Base-by-base conservation (phyloP, 1,140 invertebrate species). In the Wasmannia auropunctata region DNA sequence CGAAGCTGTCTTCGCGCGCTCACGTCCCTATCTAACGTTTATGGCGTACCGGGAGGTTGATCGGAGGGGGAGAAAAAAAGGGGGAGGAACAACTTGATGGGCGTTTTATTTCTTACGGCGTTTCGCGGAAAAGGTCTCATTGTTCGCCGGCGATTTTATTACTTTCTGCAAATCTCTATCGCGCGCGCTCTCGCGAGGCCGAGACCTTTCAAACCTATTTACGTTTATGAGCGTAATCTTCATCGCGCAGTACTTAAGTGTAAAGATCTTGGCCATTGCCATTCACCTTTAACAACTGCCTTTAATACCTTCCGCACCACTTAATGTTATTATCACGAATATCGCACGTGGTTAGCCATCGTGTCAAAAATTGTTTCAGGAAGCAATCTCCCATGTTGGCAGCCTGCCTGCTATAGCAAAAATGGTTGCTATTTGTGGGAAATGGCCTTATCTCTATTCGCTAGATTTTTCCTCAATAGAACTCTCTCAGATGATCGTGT, bases 171-270 rank as follows among this genome's bases (percentile, higher is more conserved):
- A 83, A 83, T 83, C 51, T 72, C 54, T n/a, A 25, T 81, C n/a
- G 51, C 7, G 63, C n/a, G 51, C 7, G 63, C 11, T n/a, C 19
- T 72, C 2, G 19, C 28, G 25, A 83, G 14, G 14, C 16, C n/a
- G 16, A 34, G n/a, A n/a, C 25, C 40, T 43, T 56, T 46, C 51
- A n/a, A 83, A 83, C 25, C 37, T 74, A 83, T 83, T 83, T 74
- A 72, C 65, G 65, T 81, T 40, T 72, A 83, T n/a, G 51, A 83
- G 37, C 65, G 65, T 31, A 58, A 74, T 83, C 40, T 83, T 40
- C 34, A 58, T 54, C 25, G 34, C 22, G 34, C 37, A 65, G 16
- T 22, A 56, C 34, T 56, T 81, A 43, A n/a, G 43, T 49, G 28
- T 40, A 28, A 14, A 16, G 31, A 67, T 11, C 34, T 11, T n/a